phyloP scores from a whole-genome alignment of 2,797 vertebrate genomes.

The Pelochelys cantorii region DNA sequence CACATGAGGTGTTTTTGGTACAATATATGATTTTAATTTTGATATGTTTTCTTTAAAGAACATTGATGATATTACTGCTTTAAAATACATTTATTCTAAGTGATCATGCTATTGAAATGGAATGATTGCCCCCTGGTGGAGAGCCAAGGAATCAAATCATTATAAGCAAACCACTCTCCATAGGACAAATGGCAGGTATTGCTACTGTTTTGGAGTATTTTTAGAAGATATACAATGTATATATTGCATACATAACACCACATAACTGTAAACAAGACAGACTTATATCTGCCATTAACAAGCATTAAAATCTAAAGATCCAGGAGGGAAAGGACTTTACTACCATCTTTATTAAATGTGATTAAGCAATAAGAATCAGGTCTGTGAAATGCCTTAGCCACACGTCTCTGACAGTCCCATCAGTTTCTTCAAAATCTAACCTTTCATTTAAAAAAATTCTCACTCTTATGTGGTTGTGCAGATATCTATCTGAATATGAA shows the following conservation, averaged over 20 bases:
- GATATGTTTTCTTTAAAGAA: neutral
- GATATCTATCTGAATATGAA: neutral
- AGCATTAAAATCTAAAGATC: neutral
- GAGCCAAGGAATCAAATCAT: neutral
- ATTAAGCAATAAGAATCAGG: neutral
- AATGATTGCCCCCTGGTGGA: slow-evolving; percentile 68
- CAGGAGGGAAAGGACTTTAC: neutral
- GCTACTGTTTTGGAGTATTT: neutral
- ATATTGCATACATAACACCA: neutral
- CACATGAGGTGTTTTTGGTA: neutral
- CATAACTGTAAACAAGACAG: neutral
- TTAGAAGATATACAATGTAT: neutral
- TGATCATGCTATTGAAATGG: neutral
- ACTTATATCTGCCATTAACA: neutral
- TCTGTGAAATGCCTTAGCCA: neutral
- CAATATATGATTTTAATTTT: neutral
- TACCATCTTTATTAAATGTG: neutral
- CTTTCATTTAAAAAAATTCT: neutral
- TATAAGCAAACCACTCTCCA: neutral
- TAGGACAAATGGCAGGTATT: neutral
- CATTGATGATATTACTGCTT: neutral
- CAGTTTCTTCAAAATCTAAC: neutral
- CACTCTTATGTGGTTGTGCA: neutral
- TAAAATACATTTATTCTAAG: neutral
- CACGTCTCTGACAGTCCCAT: neutral